Base-by-base conservation (phyloP, 2,888 invertebrate genomes). In the Fabriciana adippe region DNA sequence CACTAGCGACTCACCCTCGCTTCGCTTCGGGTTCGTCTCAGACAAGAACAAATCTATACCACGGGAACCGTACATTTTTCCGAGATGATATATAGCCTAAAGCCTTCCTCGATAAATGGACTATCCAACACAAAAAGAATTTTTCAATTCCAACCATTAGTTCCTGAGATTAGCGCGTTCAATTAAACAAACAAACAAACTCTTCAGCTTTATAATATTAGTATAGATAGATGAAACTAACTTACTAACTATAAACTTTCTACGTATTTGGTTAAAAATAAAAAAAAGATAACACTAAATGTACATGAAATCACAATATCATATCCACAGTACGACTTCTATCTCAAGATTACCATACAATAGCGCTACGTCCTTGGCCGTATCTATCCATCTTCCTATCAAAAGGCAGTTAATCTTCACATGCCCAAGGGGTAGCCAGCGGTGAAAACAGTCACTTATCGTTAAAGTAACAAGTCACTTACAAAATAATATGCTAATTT, bases 261-360 rank as follows among this genome's bases (percentile, higher is more conserved):
- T 51, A 15, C 26, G 26, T 26, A 4, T 26, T 26, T 26, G 26
- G 6, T n/a, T 5, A 31, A 35, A 14, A n/a, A n/a, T n/a, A n/a
- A n/a, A 16, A 51, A 8, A 53, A 3, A 6, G 18, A 18, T 18
- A 35, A 16, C 18, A 15, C 26, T 26, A 41, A 55, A 14, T 26
- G 57, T 50, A 57, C 13, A 16, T 15, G 13, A 15, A 50, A 48
- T 60, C 11, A 18, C 14, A 6, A 67, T 73, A 16, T 6, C 65
- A 73, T 82, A 79, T 81, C 57, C 69, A 75, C 78, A 73, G 55
- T 64, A 75, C 51, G 65, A 50, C 72, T 69, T 78, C 76, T 77
- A 75, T 76, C 76, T 72, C 73, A 74, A 76, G 70, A 84, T 84
- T 84, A 79, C 71, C 84, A 84, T 84, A 84, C 84, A 84, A 84